Evolutionary conservation across 2,888 invertebrate genomes (phyloP).

Genomic region (Catocala fraxini): DNA sequence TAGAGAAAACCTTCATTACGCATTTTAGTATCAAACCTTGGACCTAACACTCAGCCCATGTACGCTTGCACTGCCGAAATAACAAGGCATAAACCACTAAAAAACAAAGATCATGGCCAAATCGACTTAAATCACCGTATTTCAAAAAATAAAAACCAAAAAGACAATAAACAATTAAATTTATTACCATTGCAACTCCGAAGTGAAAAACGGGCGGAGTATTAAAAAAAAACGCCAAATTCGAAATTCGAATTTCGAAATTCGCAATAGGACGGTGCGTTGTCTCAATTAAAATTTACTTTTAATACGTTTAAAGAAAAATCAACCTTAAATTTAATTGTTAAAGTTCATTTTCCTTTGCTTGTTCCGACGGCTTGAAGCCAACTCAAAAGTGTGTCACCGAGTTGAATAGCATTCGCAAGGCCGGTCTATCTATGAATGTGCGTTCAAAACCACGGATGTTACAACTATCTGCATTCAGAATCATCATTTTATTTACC

Average conservation of each 20-base stretch:
- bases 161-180: slow-evolving; percentile 15
- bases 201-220: slow-evolving; percentile 24
- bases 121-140: slow-evolving; percentile 3
- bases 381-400: slow-evolving; percentile 87
- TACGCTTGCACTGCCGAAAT: no score
- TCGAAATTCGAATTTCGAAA: slow-evolving; percentile 78
- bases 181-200: slow-evolving; percentile 24
- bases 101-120: no score
- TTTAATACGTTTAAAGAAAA: slow-evolving; percentile 28
- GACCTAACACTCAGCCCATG: no score
- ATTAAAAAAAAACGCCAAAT: slow-evolving; percentile 72
- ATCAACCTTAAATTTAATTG: slow-evolving; percentile 30
- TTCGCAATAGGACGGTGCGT: slow-evolving; percentile 75
- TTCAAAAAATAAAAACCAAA: slow-evolving; percentile 8
- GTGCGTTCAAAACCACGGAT: slow-evolving; percentile 81
- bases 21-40: no score
- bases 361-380: slow-evolving; percentile 72
- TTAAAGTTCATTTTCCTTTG: slow-evolving; percentile 67
- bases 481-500: slow-evolving; percentile 45
- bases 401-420: slow-evolving; percentile 84
- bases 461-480: slow-evolving; percentile 62
- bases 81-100: no score
- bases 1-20: no score
- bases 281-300: slow-evolving; percentile 71
- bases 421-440: slow-evolving; percentile 84